Conservation (phyloP, 2,113 vertebrate species). For the Nycticryphes semicollaris region DNA sequence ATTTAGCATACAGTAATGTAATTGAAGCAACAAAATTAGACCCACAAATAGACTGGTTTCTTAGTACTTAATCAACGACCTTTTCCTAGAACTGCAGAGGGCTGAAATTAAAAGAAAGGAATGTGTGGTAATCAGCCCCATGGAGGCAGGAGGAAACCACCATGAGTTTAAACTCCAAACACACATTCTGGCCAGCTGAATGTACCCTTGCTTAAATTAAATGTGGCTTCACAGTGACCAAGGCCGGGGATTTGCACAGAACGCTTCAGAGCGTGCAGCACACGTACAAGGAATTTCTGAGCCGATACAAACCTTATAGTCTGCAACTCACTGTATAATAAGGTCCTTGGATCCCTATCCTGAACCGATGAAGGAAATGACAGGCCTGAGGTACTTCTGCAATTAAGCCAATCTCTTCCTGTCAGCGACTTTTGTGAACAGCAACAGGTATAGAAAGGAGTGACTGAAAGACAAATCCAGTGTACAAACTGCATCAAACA, state of each 20-base stretch:
- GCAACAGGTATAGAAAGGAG: not conserved
- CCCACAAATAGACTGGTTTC: slow-evolving; percentile 57
- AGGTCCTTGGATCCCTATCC: not conserved
- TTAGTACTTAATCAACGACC: slow-evolving; percentile 57
- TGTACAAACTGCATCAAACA: not conserved
- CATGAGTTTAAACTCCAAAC: slow-evolving; percentile 20
- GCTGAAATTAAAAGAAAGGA: slow-evolving; percentile 67
- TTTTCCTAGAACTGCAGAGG: slow-evolving; percentile 65
- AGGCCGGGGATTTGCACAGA: not conserved
- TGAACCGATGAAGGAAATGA: not conserved
- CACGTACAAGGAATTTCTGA: not conserved
- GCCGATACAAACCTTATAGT: not conserved
- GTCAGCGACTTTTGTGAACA: not conserved
- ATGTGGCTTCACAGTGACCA: not conserved
- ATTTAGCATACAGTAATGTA: slow-evolving; percentile 70
- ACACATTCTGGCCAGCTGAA: not conserved
- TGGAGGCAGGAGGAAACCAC: slow-evolving; percentile 31
- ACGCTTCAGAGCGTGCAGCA: not conserved
- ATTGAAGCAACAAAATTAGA: slow-evolving; percentile 57
- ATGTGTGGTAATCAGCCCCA: slow-evolving; percentile 57
- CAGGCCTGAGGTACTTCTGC: not conserved
- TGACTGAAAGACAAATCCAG: not conserved
- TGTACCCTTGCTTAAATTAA: not conserved
- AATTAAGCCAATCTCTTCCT: not conserved
- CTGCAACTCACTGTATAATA: not conserved